These are phyloP conservation scores for Hydrolagus colliei DNA, from an alignment of 2,797 vertebrate species.

Conservation along the genomic window DNA sequence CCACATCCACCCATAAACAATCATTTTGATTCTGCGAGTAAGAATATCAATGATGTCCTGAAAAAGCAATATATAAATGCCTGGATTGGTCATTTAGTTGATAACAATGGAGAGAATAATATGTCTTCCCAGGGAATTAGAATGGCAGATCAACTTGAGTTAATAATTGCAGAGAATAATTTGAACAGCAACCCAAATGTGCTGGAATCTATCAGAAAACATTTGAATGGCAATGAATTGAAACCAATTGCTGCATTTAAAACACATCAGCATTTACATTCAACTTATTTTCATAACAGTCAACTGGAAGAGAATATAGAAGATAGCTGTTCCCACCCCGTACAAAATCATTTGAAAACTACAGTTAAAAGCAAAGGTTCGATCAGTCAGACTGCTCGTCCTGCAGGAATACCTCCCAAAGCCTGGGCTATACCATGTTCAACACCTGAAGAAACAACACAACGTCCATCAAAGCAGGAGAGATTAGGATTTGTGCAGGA, in stretches of 20 bases:
- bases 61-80: conserved; percentile 52
- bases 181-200: conserved; percentile 41
- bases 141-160: conserved; percentile 40
- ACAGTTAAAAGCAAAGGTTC: too few species aligned
- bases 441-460: conserved; percentile 43
- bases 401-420: conserved; percentile 44
- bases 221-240: background rate
- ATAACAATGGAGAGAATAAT: conserved; percentile 35
- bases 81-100: conserved; percentile 48
- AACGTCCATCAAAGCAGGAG: conserved; percentile 47
- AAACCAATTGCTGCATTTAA: background rate
- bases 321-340: conserved; percentile 38
- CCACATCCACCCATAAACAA: conserved; percentile 41
- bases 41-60: conserved; percentile 41
- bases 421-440: conserved; percentile 42
- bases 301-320: conserved; percentile 36
- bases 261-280: conserved; percentile 23
- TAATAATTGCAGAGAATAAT: conserved; percentile 40
- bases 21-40: conserved; percentile 41
- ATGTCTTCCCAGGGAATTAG: conserved; percentile 42
- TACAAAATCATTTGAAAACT: conserved; percentile 33
- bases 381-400: conserved; percentile 39
- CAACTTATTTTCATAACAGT: conserved; percentile 36
- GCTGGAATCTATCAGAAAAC: conserved; percentile 33
- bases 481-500: conserved; percentile 50